These are phyloP conservation scores for Aradophagus sp. DNA, from an alignment of 1,140 invertebrate species.

Conservation along the genomic window DNA sequence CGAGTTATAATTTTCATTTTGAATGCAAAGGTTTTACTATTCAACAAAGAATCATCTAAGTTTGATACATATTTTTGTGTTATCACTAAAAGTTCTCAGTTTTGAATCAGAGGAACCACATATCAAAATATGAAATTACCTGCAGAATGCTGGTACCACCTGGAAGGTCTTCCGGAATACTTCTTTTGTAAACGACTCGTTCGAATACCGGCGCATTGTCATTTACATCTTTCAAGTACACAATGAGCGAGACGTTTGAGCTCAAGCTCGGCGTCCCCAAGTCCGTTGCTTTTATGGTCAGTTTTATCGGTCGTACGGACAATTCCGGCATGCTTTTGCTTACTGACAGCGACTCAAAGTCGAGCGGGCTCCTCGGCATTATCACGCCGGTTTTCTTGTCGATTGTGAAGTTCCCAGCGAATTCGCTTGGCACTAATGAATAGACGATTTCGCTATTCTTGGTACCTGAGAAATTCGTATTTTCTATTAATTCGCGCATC, in stretches of 20 bases:
- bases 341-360: slow-evolving; percentile 84
- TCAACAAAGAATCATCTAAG: too few species aligned
- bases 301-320: slow-evolving; percentile 80
- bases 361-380: slow-evolving; percentile 80
- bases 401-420: slow-evolving; percentile 86
- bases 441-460: slow-evolving; percentile 90
- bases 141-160: slow-evolving; percentile 87
- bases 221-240: slow-evolving; percentile 92
- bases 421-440: slow-evolving; percentile 85
- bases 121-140: slow-evolving; percentile 58
- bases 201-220: slow-evolving; percentile 90
- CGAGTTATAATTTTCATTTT: too few species aligned
- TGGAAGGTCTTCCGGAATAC: slow-evolving; percentile 87
- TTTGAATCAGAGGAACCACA: too few species aligned
- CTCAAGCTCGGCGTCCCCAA: slow-evolving; percentile 84
- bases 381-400: slow-evolving; percentile 84
- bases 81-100: too few species aligned
- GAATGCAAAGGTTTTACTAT: too few species aligned
- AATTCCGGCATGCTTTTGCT: slow-evolving; percentile 76
- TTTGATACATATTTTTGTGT: too few species aligned
- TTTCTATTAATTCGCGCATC: too few species aligned
- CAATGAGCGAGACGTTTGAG: slow-evolving; percentile 82
- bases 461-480: slow-evolving; percentile 9
- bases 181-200: slow-evolving; percentile 81
- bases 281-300: slow-evolving; percentile 87